Evolutionary conservation across 1,140 invertebrate species (phyloP), one percentile per base, ranked within the genome.

Genomic region (Aphaenogaster floridana): DNA sequence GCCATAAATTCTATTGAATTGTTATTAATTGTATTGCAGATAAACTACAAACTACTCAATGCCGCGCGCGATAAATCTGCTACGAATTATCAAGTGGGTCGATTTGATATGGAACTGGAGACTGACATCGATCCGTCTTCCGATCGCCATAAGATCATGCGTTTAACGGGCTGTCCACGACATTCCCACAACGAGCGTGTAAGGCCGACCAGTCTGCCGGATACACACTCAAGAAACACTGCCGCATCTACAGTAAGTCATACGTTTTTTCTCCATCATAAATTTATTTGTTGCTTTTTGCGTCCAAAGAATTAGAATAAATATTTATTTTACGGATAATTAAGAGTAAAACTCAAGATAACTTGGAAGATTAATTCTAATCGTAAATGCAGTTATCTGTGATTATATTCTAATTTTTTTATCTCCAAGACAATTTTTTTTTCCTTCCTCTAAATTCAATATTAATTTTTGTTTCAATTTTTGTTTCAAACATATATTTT

Each of bases 41-140:
- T 99, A 2, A 99, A 99, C 93, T 98, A 98, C 93, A 98, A 98
- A 95, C 99, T 99, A 95, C 98, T 99, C 94, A 96, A 97, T 64
- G 98, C 98, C 0, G 98, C 98, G 6, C 96, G 97, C 63, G 97
- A 97, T 92, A 98, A 98, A 68, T 68, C 64, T 68, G 39, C 64
- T n/a, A 68, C 45, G 39, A 68, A 68, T 68, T 68, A 68, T 68
- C 39, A 68, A 68, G 64, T 21, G n/a, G 39, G 96, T 92, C 97
- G 97, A 93, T 93, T 97, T 86, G 97, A 97, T 93, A 97, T 97
- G 79, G 92, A 93, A 76, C 87, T 88, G 39, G 39, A 68, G 4
- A 9, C n/a, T 1, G 36, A 66, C n/a, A 4, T 68, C 11, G 6
- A 68, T 45, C n/a, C 64, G 9, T 21, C 64, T 17, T 45, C 7